A percentile compares a stretch with the other conserved stretches of the same genome.
Evolutionary conservation across 2,888 invertebrate species (phyloP).

Genomic region (Spodoptera exigua): DNA sequence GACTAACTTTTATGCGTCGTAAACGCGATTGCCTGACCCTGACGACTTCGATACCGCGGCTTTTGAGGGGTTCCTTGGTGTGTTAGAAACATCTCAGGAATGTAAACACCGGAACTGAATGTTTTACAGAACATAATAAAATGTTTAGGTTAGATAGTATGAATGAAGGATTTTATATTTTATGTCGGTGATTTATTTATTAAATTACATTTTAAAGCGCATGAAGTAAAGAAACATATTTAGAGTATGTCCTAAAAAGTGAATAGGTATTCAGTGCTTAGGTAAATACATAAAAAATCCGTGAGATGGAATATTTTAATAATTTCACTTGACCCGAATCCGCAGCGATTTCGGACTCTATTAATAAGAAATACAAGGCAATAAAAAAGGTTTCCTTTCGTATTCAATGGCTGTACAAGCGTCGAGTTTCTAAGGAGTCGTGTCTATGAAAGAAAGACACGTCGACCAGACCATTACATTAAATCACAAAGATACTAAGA

Average conservation of each 20-base stretch:
- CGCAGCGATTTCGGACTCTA: slow-evolving; percentile 49
- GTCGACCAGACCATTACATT: slow-evolving; percentile 79
- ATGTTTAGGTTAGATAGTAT: slow-evolving; percentile 6
- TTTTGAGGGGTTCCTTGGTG: slow-evolving; percentile 65
- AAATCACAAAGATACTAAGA: slow-evolving; percentile 81
- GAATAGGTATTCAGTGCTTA: neutral
- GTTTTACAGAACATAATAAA: slow-evolving; percentile 35
- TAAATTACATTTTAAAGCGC: slow-evolving; percentile 17
- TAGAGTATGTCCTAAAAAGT: too few species aligned
- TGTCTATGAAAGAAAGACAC: slow-evolving; percentile 69
- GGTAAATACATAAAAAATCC: slow-evolving; percentile 14
- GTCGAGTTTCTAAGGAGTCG: slow-evolving; percentile 61
- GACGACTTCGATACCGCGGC: slow-evolving; percentile 77
- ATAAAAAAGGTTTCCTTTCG: slow-evolving; percentile 59
- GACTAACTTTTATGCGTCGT: slow-evolving; percentile 89
- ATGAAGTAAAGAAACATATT: too few species aligned
- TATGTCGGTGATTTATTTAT: neutral
- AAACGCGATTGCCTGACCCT: slow-evolving; percentile 88
- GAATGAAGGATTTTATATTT: slow-evolving; percentile 1
- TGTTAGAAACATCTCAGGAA: slow-evolving; percentile 67
- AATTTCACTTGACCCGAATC: slow-evolving; percentile 32
- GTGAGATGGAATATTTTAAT: slow-evolving; percentile 18
- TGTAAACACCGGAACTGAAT: slow-evolving; percentile 65
- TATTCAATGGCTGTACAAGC: slow-evolving; percentile 62
- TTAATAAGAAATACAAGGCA: slow-evolving; percentile 62